phyloP scores from a whole-genome alignment of 2,113 vertebrate species.

The Chloebia gouldiae region DNA sequence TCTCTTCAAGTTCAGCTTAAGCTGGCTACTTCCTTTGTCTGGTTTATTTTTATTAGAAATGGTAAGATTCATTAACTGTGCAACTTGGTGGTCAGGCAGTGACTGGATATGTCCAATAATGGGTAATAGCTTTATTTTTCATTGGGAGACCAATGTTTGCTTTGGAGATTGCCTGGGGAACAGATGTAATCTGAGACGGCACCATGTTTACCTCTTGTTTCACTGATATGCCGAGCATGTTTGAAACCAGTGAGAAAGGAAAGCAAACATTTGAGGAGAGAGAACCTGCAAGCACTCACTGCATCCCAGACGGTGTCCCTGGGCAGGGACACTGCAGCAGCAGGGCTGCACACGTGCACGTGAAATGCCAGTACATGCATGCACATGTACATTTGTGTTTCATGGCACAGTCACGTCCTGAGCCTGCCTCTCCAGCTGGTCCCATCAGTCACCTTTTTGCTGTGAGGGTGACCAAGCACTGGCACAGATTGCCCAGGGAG shows the following conservation, averaged over 20 bases:
- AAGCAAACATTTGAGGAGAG: conserved; percentile 67
- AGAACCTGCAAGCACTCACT: conserved; percentile 66
- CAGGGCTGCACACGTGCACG: neutral
- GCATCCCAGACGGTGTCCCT: neutral
- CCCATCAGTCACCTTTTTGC: neutral
- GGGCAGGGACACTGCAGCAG: neutral
- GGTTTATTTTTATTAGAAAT: conserved; percentile 95
- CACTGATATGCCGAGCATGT: conserved; percentile 64
- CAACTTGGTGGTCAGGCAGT: conserved; percentile 71
- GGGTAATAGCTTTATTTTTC: conserved; percentile 74
- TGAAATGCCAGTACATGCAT: accelerated
- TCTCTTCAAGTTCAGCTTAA: conserved; percentile 54
- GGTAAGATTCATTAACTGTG: conserved; percentile 80
- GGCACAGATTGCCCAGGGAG: neutral
- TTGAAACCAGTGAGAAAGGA: conserved; percentile 72
- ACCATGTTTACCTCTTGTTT: conserved; percentile 72
- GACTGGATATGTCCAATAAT: conserved; percentile 76
- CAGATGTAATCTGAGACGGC: conserved; percentile 72
- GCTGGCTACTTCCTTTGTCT: conserved; percentile 86
- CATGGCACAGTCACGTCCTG: neutral
- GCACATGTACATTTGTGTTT: neutral
- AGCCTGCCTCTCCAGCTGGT: neutral
- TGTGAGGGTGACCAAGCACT: neutral
- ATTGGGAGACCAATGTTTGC: conserved; percentile 72
- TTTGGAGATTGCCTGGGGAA: conserved; percentile 72